These are phyloP conservation scores for Slavum lentiscoides DNA, from an alignment of 2,888 invertebrate species.

Conservation along the genomic window DNA sequence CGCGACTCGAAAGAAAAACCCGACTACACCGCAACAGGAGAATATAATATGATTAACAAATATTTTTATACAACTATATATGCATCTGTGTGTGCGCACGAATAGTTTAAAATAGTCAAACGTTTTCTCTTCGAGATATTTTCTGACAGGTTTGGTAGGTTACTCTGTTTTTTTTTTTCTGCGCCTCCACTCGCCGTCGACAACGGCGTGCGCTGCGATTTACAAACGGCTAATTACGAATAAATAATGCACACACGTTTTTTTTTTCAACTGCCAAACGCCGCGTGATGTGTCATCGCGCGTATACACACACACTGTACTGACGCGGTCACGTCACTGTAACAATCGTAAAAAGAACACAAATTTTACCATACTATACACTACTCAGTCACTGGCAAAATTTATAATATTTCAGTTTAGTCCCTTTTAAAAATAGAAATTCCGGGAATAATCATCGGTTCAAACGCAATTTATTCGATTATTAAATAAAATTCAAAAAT, in stretches of 20 bases:
- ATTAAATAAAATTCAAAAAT: too few relatives aligned
- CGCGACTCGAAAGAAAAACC: too few relatives aligned
- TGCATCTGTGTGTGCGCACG: too few relatives aligned
- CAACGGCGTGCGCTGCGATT: conserved; percentile 1
- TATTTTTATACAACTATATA: too few relatives aligned
- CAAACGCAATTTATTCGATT: too few relatives aligned
- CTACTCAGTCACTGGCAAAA: too few relatives aligned
- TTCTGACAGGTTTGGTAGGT: conserved; percentile 14
- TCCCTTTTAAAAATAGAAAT: too few relatives aligned
- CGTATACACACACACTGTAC: not conserved
- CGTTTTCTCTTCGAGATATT: not conserved
- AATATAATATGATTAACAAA: too few relatives aligned
- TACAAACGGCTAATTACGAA: conserved; percentile 42
- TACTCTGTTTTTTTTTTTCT: conserved; percentile 29
- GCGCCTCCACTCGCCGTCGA: not conserved
- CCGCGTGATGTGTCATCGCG: conserved; percentile 20
- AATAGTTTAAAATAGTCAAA: not conserved
- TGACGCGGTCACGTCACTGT: conserved; percentile 36
- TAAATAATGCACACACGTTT: conserved; percentile 31
- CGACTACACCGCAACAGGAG: too few relatives aligned
- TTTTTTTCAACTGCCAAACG: conserved; percentile 34
- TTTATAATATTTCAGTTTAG: too few relatives aligned
- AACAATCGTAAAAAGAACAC: conserved; percentile 22
- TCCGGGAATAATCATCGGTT: too few relatives aligned
- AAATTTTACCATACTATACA: too few relatives aligned